These are phyloP conservation scores for Suricata suricatta DNA, from an alignment of 2,113 vertebrate species.

Conservation along the genomic window DNA sequence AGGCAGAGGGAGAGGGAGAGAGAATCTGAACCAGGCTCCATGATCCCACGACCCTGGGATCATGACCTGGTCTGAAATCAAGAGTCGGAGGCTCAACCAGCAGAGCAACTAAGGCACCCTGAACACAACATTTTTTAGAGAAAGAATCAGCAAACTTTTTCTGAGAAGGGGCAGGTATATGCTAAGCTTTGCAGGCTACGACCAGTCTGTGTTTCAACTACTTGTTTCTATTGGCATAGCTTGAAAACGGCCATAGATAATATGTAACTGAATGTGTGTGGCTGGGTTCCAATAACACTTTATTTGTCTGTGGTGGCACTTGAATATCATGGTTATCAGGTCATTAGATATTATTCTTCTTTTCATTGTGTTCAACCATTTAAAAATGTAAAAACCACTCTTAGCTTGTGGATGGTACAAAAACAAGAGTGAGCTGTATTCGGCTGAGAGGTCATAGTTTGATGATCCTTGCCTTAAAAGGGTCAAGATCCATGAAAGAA, in stretches of 20 bases:
- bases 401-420: not conserved
- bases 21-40: no score
- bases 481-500: not conserved
- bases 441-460: not conserved
- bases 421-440: not conserved
- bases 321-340: constrained; percentile 39
- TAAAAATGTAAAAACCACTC: constrained; percentile 15
- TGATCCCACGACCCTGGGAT: no score
- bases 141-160: not conserved
- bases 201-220: not conserved
- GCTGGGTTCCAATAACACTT: not conserved
- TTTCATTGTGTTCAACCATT: constrained; percentile 41
- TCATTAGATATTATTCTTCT: not conserved
- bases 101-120: no score
- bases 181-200: not conserved
- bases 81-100: no score
- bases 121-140: not conserved
- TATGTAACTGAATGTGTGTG: not conserved
- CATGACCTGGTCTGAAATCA: no score
- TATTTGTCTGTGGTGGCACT: not conserved
- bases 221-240: not conserved
- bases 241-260: not conserved
- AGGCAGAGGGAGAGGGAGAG: no score
- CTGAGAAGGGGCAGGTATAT: not conserved
- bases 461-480: not conserved